Evolutionary conservation across 2,113 vertebrate genomes (phyloP).

Genomic region (Gavia stellata): DNA sequence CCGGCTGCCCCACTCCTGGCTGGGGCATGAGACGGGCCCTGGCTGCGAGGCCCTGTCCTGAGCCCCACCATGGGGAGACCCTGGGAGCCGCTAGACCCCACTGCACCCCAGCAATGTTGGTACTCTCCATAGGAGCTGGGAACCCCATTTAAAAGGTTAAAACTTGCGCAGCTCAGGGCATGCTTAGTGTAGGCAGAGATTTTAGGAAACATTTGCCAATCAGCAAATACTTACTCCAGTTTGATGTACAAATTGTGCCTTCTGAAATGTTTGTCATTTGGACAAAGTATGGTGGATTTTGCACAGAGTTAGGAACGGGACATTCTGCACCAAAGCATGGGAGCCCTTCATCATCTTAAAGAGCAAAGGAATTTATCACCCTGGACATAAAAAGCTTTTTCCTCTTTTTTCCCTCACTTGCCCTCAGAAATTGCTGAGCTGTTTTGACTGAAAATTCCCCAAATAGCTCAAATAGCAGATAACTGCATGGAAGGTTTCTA

Average conservation of each 20-base stretch:
- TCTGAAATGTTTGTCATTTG: neutral
- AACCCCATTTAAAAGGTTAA: neutral
- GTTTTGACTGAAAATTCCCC: constrained; percentile 39
- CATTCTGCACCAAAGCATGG: neutral
- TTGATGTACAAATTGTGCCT: neutral
- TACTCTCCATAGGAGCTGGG: neutral
- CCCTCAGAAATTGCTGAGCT: constrained; percentile 38
- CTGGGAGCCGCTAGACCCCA: neutral
- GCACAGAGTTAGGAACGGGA: neutral
- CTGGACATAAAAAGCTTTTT: neutral
- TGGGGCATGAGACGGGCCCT: too few species aligned
- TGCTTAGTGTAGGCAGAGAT: neutral
- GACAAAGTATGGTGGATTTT: neutral
- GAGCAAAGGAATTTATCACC: neutral
- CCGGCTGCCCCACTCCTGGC: neutral
- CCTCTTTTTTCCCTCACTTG: neutral
- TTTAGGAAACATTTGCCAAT: neutral
- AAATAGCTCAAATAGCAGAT: constrained; percentile 46
- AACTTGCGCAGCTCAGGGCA: neutral
- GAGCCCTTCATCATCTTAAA: neutral
- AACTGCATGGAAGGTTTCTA: constrained; percentile 18
- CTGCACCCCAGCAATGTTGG: rapidly evolving
- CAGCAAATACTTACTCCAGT: neutral
- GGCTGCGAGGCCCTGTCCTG: neutral
- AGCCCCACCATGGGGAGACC: rapidly evolving